A percentile compares a stretch with the other conserved stretches of the same genome.
These are phyloP conservation scores for Chironex yamaguchii DNA, from an alignment of 30 jellyfish, hydroid and myxozoan genomes.

Conservation along the genomic window DNA sequence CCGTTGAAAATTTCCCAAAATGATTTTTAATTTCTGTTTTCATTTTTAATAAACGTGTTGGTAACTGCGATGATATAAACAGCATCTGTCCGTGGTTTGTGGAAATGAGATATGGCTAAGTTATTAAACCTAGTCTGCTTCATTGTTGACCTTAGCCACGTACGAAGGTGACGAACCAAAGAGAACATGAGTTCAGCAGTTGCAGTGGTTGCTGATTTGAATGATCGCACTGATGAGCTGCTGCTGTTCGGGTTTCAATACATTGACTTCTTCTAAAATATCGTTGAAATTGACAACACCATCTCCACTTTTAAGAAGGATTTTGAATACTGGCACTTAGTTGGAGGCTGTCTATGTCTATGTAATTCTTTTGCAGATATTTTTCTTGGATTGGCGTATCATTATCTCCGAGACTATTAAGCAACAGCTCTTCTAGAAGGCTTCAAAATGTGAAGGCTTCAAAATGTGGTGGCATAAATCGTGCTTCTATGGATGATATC, in stretches of 20 bases:
- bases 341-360: not conserved
- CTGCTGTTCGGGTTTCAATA: not conserved
- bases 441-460: not conserved
- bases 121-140: not conserved
- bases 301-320: not conserved
- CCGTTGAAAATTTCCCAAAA: not conserved
- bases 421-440: not conserved
- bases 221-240: not conserved
- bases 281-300: not conserved
- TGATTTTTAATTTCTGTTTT: not conserved
- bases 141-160: not conserved
- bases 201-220: not conserved
- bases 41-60: not conserved
- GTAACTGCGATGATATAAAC: not conserved
- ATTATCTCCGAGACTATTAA: not conserved
- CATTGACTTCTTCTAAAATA: not conserved
- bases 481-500: not conserved
- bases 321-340: not conserved
- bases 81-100: not conserved
- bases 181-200: not conserved
- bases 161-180: not conserved
- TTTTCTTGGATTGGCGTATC: not conserved
- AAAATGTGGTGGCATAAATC: not conserved
- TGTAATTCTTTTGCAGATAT: not conserved
- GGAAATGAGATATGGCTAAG: not conserved